phyloP scores from a whole-genome alignment of 2,797 vertebrate genomes.

The Toxotes lorentzi region DNA sequence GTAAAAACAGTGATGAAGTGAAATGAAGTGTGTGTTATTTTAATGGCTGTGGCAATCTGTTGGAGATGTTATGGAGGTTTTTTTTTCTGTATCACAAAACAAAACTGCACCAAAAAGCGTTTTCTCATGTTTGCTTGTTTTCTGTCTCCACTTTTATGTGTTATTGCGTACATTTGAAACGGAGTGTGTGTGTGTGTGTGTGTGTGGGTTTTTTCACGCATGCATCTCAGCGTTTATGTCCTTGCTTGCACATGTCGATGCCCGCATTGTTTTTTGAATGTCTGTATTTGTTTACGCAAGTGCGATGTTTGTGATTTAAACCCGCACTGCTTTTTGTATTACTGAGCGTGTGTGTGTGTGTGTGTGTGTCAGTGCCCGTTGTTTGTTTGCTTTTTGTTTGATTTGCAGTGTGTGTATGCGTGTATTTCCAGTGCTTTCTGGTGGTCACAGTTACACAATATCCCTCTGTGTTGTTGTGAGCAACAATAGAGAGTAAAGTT shows the following conservation, averaged over 20 bases:
- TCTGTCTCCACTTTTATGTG: not conserved
- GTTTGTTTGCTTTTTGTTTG: conserved; percentile 42
- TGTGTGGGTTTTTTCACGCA: not conserved
- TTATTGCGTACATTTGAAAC: not conserved
- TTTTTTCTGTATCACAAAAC: not conserved
- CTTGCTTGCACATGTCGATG: not conserved
- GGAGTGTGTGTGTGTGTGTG: not conserved
- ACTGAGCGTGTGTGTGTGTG: not conserved
- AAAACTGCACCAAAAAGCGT: not conserved
- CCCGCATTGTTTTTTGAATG: not conserved
- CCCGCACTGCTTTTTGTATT: not conserved
- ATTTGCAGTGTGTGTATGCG: conserved; percentile 17
- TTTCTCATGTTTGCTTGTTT: conserved; percentile 11
- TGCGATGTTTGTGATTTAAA: not conserved
- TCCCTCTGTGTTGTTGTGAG: conserved; percentile 48
- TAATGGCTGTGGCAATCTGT: conserved; percentile 32
- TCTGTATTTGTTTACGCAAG: not conserved
- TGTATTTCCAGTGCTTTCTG: conserved; percentile 52
- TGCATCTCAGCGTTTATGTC: not conserved
- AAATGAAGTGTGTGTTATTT: conserved; percentile 57
- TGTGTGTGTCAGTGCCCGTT: conserved; percentile 9
- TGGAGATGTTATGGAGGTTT: conserved; percentile 7
- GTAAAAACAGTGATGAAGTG: conserved; percentile 63
- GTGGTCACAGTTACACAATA: conserved; percentile 77
- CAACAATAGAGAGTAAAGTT: conserved; percentile 77